Evolutionary conservation across 1,140 invertebrate genomes (phyloP).

Genomic region (Mercenaria mercenaria): DNA sequence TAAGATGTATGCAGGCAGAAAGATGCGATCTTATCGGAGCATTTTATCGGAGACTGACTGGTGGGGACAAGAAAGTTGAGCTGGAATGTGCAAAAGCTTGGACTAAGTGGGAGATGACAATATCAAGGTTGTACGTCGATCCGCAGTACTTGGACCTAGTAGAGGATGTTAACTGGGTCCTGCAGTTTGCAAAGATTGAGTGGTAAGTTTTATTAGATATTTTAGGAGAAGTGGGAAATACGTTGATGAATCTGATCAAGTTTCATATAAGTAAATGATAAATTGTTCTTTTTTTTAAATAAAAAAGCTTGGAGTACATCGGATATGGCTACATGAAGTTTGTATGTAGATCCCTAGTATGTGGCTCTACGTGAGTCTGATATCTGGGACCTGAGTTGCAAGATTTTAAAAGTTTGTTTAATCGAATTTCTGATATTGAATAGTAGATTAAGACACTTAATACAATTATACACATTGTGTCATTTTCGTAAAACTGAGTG

Average conservation of each 20-base stretch:
- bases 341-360: conserved; percentile 77
- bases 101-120: conserved; percentile 85
- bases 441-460: no score
- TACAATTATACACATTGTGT: conserved; percentile 82
- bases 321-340: conserved; percentile 84
- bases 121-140: conserved; percentile 79
- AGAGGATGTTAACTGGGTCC: conserved; percentile 79
- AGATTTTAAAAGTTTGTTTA: no score
- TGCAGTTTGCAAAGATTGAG: conserved; percentile 86
- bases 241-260: no score
- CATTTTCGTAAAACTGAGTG: no score
- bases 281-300: no score
- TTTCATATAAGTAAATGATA: no score
- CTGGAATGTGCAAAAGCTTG: conserved; percentile 81
- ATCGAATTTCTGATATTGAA: no score
- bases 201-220: no score
- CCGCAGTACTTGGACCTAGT: conserved; percentile 72
- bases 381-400: conserved; percentile 83
- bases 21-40: conserved; percentile 82
- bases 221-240: no score
- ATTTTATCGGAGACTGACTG: conserved; percentile 83
- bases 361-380: conserved; percentile 78
- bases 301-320: conserved; percentile 83
- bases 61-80: conserved; percentile 76
- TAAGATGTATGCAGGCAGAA: no score